Conservation (phyloP, 2,797 vertebrate genomes). For the Glyptemys insculpta region DNA sequence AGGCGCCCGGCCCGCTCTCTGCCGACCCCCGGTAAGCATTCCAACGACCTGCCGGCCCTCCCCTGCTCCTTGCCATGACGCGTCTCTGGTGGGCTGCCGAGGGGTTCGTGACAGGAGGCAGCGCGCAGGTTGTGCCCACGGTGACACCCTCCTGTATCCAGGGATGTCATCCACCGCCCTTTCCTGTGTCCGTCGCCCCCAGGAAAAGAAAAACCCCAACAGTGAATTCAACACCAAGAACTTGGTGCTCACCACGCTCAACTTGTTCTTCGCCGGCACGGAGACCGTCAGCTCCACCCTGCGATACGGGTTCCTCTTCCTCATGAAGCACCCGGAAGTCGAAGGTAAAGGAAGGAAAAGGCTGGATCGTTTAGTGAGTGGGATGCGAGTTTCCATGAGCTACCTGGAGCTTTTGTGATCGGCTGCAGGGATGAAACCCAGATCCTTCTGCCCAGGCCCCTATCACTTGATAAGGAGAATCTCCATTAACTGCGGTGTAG, state of each 20-base stretch:
- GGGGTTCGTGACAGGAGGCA: neutral
- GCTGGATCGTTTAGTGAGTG: no score
- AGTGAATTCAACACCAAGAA: constrained; percentile 36
- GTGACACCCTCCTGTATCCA: no score
- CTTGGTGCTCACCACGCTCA: neutral
- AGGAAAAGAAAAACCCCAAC: constrained; percentile 39
- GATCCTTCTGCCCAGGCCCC: neutral
- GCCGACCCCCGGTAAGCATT: no score
- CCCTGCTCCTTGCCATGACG: no score
- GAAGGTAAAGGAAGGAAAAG: neutral
- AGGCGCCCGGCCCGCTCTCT: no score
- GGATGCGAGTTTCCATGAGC: neutral
- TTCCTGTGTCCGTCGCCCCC: neutral
- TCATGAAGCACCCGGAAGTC: constrained; percentile 38
- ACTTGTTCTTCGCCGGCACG: constrained; percentile 47
- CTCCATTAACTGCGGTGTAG: neutral
- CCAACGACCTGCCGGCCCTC: no score
- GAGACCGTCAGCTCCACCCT: constrained; percentile 47
- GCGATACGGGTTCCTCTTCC: neutral
- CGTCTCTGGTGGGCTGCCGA: no score
- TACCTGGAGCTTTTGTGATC: neutral
- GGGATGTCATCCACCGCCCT: no score
- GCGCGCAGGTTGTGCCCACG: neutral
- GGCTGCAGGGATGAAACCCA: neutral
- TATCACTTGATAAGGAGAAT: neutral